Percentiles rank a stretch among this genome's conserved stretches.
Evolutionary conservation across 64 coral and sea anemone species (phyloP).

Genomic region (Actinia equina): DNA sequence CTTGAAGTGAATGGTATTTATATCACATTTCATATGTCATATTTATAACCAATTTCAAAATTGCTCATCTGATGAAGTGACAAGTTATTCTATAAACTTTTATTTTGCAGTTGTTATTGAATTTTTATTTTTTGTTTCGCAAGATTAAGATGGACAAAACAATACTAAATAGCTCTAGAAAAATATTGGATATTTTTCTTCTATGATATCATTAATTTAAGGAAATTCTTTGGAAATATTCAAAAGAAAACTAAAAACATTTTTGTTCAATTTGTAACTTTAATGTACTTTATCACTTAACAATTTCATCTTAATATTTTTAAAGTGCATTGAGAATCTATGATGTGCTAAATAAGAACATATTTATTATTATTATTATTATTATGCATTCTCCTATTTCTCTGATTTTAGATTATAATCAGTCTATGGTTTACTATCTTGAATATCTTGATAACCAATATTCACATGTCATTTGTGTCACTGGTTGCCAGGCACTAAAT

Average conservation of each 20-base stretch:
- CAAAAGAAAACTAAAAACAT: too few relatives aligned
- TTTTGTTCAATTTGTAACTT: too few relatives aligned
- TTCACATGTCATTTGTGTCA: not conserved
- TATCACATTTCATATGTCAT: not conserved
- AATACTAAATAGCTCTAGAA: not conserved
- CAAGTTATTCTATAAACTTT: conserved; percentile 1
- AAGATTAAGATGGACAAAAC: not conserved
- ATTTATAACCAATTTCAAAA: not conserved
- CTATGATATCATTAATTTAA: not conserved
- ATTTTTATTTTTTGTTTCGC: not conserved
- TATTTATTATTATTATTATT: too few relatives aligned
- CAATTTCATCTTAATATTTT: too few relatives aligned
- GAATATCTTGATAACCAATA: not conserved
- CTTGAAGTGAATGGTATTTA: not conserved
- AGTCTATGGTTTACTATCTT: not conserved
- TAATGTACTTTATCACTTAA: too few relatives aligned
- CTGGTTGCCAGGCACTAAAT: not conserved
- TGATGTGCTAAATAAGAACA: too few relatives aligned
- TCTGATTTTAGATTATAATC: not conserved
- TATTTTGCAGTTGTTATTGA: not conserved
- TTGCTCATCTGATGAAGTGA: not conserved
- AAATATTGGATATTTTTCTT: not conserved
- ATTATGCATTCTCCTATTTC: not conserved
- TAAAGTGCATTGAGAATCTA: too few relatives aligned
- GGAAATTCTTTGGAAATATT: too few relatives aligned